A percentile compares a stretch with the other conserved stretches of the same genome.
These are phyloP conservation scores for Dendroctonus ponderosae DNA, from an alignment of 1,140 invertebrate genomes.

Conservation along the genomic window DNA sequence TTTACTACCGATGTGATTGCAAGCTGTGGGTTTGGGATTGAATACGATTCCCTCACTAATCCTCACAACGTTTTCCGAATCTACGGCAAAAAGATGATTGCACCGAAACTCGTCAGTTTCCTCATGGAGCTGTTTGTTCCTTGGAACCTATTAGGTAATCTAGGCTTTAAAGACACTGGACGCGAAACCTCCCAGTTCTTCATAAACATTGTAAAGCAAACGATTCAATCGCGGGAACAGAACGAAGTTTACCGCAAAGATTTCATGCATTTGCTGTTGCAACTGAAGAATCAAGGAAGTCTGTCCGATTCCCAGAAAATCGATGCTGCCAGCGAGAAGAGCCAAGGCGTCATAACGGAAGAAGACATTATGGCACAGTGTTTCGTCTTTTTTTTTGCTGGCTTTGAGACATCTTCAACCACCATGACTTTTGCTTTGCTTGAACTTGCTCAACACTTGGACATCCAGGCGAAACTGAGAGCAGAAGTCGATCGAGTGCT, in stretches of 20 bases:
- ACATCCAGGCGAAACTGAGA: constrained; percentile 52
- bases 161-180: constrained; percentile 37
- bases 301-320: neutral
- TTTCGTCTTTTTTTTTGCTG: constrained; percentile 56
- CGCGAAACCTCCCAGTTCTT: constrained; percentile 48
- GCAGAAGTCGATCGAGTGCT: constrained; percentile 52
- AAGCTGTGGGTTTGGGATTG: constrained; percentile 52
- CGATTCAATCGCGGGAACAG: constrained; percentile 51
- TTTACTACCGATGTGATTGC: constrained; percentile 34
- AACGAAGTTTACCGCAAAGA: constrained; percentile 53
- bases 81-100: constrained; percentile 40
- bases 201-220: constrained; percentile 48
- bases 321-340: no score
- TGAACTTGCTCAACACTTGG: constrained; percentile 49
- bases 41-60: constrained; percentile 42
- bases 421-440: constrained; percentile 49
- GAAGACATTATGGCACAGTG: constrained; percentile 49
- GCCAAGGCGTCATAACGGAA: neutral
- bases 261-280: constrained; percentile 54
- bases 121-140: neutral
- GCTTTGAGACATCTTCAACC: constrained; percentile 51
- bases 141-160: neutral
- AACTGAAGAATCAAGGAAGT: constrained; percentile 12
- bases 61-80: constrained; percentile 52
- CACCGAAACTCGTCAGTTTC: constrained; percentile 41